Base-by-base conservation (phyloP, 2,113 vertebrate species). In the Polypterus senegalus region DNA sequence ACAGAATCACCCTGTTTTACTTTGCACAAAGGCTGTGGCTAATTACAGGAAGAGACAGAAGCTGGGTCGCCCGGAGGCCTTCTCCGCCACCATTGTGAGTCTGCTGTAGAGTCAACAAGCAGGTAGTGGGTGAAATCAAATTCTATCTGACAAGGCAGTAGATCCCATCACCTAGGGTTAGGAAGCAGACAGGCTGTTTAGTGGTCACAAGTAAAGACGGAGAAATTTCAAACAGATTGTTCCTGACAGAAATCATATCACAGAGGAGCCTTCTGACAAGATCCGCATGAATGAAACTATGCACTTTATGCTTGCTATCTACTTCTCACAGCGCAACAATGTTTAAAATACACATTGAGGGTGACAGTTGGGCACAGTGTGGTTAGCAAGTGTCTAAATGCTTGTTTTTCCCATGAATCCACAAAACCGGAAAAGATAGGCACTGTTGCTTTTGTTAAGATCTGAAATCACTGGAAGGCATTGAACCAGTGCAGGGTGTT, bases 221-320 rank as follows among this genome's bases (percentile, higher is more conserved):
- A 85, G 85, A 85, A 86, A 84, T 86, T 83, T 89, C 83, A 77
- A 88, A 85, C 91, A 96, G 92, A 96, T 92, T 84, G 88, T 84
- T 89, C 83, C 87, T 93, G 93, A 96, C 92, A 96, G 86, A 92
- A 89, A 89, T 88, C 89, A 92, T 91, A 91, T 88, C 86, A 69
- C 83, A 77, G 82, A 76, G 68, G 0, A 73, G 77, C 79, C 87
- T 87, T 77, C 79, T 83, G 84, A 86, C 83, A 72, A 81, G 84
- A 84, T 78, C 84, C 54, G 79, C 56, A 71, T 77, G 67, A 89
- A 84, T 83, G 88, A 86, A 85, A 86, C 78, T 86, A 83, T 83
- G 83, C 84, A 86, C 87, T 92, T 88, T 90, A 89, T 92, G 88
- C 83, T 93, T 86, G 77, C 89, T 73, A 85, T 81, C 81, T 74